These are phyloP conservation scores for Glossophaga mutica DNA, from an alignment of 2,797 vertebrate species.

Conservation along the genomic window DNA sequence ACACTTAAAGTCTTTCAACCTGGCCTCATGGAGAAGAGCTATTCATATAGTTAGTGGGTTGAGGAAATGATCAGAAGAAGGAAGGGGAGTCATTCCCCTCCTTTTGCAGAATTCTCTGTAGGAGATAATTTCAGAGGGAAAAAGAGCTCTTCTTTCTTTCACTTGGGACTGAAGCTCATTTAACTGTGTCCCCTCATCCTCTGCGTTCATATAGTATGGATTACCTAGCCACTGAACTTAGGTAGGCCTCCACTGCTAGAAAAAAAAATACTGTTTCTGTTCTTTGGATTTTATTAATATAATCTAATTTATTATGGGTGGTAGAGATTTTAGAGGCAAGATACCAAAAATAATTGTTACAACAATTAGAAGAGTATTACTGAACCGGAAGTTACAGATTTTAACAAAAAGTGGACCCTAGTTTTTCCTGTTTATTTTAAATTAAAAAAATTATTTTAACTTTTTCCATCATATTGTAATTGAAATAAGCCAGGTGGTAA, in stretches of 20 bases:
- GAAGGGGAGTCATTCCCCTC: background rate
- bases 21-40: background rate
- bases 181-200: background rate
- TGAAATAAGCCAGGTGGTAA: no score
- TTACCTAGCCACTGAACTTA: background rate
- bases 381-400: background rate
- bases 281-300: slow-evolving; percentile 2
- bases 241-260: background rate
- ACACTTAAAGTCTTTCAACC: background rate
- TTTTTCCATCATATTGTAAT: slow-evolving; percentile 12
- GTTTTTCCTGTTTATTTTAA: background rate
- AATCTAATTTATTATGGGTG: background rate
- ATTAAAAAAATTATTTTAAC: background rate
- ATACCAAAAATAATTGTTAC: background rate
- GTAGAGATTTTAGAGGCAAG: background rate
- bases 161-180: background rate
- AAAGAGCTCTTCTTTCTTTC: background rate
- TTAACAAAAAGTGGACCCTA: background rate
- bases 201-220: background rate
- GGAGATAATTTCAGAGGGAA: background rate
- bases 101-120: background rate
- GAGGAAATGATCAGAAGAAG: background rate
- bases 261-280: background rate
- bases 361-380: background rate
- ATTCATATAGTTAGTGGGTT: background rate